Evolutionary conservation across 1,140 invertebrate genomes (phyloP).

Genomic region (Zaprionus vittiger): DNA sequence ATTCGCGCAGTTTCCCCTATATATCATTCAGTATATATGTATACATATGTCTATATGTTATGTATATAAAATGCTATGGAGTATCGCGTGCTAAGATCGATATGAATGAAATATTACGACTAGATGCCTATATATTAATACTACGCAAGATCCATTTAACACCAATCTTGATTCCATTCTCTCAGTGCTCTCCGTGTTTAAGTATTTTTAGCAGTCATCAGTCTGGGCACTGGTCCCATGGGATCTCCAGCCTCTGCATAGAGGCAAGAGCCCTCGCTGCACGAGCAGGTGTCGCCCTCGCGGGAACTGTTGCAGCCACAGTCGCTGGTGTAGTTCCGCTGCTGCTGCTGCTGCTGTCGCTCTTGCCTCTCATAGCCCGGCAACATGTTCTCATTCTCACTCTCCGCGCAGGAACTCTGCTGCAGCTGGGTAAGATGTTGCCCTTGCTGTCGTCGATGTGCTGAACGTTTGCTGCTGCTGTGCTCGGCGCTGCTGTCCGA

Average conservation of each 20-base stretch:
- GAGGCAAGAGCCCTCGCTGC: conserved; percentile 83
- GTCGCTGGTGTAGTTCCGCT: conserved; percentile 72
- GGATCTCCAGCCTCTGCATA: conserved; percentile 82
- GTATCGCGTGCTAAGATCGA: conserved; percentile 56
- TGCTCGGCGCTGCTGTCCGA: conserved; percentile 77
- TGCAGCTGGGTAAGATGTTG: conserved; percentile 37
- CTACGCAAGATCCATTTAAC: conserved; percentile 46
- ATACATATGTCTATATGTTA: conserved; percentile 6
- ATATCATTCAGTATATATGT: conserved; percentile 23
- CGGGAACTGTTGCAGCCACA: conserved; percentile 80
- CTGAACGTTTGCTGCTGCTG: conserved; percentile 53
- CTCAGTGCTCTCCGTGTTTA: conserved; percentile 35
- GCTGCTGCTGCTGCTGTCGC: conserved; percentile 45
- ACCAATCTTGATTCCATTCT: not conserved
- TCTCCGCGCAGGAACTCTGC: conserved; percentile 61
- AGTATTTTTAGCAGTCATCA: conserved; percentile 68
- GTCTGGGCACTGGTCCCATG: conserved; percentile 43
- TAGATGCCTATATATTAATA: conserved; percentile 73
- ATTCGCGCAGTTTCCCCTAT: not conserved
- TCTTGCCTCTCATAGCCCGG: conserved; percentile 61
- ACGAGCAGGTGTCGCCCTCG: conserved; percentile 83
- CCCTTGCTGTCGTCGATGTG: conserved; percentile 8
- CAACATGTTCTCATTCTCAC: conserved; percentile 75
- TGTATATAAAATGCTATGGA: conserved; percentile 35
- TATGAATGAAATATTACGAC: conserved; percentile 76